Evolutionary conservation across 2,113 vertebrate genomes (phyloP), one percentile per base, ranked within the genome.

Genomic region (Vimba vimba): DNA sequence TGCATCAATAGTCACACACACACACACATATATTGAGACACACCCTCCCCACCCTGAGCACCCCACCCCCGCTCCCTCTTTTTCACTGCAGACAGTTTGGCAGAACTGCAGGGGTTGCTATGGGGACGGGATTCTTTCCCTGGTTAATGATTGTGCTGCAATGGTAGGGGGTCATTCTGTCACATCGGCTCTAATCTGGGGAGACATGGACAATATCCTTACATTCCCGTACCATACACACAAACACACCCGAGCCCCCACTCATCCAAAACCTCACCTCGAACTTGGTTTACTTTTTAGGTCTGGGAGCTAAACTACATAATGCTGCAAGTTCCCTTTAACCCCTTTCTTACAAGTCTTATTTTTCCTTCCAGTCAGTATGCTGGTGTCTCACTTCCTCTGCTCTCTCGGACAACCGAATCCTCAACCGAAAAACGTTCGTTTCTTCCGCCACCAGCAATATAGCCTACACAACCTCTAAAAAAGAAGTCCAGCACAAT

Each of bases 21-120:
- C 86, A 74, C 83, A 87, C 89, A 84, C 19, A 83, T 6, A 43
- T 8, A 43, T 69, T 76, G 77, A 87, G 89, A 92, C 92, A 91
- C 91, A 90, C 89, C 89, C 89, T 85, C 88, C 74, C 88, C 90
- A 84, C 91, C 91, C 84, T 60, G 69, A 71, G 80, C 76, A 79
- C 88, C 88, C 71, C 80, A 84, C 90, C 75, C 83, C 89, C 82
- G 33, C 81, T 89, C 71, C 82, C 86, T 10, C 86, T 80, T 74
- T 69, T 85, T 91, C 94, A 92, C 86, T 92, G 92, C 92, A 93
- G 91, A 88, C 89, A 85, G 91, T 93, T 95, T 95, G 94, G 94
- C 94, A 94, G 93, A 86, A 85, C 76, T 86, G 90, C 90, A 71
- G n/a, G 11, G 85, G 94, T 95, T 94, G 90, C 93, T 88, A 94